phyloP scores from a whole-genome alignment of 23 tunicate genomes.

The Oikopleura dioica region DNA sequence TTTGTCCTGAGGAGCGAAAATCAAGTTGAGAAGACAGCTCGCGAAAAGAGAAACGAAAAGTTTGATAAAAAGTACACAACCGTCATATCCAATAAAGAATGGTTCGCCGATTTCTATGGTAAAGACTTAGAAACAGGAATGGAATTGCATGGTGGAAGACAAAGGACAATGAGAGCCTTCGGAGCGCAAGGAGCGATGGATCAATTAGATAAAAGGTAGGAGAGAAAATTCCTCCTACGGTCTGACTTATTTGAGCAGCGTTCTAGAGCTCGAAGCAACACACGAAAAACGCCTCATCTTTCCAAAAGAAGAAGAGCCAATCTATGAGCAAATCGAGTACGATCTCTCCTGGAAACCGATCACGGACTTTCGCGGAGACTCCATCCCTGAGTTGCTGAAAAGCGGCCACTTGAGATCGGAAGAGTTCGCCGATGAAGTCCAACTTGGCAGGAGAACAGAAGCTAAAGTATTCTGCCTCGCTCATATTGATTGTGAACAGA shows the following conservation, averaged over 20 bases:
- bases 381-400: neutral
- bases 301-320: slow-evolving; percentile 6
- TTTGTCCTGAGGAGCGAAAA: neutral
- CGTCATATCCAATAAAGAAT: neutral
- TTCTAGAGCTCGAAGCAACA: neutral
- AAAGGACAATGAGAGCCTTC: neutral
- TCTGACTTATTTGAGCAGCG: too few species aligned
- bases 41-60: slow-evolving; percentile 6
- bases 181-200: neutral
- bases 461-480: slow-evolving; percentile 77
- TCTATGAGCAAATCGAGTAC: neutral
- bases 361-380: neutral
- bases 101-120: slow-evolving; percentile 13
- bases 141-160: neutral
- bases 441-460: slow-evolving; percentile 3
- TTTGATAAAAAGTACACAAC: neutral
- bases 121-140: slow-evolving; percentile 7
- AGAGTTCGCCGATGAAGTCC: neutral
- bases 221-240: too few species aligned
- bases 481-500: slow-evolving; percentile 35
- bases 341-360: neutral
- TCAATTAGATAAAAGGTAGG: neutral
- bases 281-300: neutral
- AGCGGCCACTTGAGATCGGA: neutral
- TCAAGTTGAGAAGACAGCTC: neutral